Evolutionary conservation across 2,797 vertebrate genomes (phyloP), one percentile per base, ranked within the genome.

Genomic region (Miichthys miiuy): DNA sequence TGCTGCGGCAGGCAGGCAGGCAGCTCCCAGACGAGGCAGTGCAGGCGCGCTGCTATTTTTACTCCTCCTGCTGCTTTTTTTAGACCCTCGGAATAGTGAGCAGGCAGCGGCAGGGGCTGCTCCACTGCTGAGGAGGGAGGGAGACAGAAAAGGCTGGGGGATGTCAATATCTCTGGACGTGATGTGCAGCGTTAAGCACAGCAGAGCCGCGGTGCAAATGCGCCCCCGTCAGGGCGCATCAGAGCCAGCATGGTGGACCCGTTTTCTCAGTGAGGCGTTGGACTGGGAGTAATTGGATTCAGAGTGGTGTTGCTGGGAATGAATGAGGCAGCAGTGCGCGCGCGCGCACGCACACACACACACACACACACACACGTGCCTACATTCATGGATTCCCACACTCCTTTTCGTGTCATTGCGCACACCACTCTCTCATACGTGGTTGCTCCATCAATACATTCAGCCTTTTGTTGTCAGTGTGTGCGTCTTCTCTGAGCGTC

Each of bases 11-110:
- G 93, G 85, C 86, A 88, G 79, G 83, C 83, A 83, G 84, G 91
- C 90, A 88, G 88, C 87, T 95, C 93, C 95, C 96, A 98, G 97
- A 98, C 96, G 94, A 96, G 95, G 96, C 96, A 97, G 96, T 95
- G 94, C 95, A 93, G 80, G 88, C 88, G 86, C 82, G 76, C 93
- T 96, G 94, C 96, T 99, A 98, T 99, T 99, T 99, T 98, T 99
- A 99, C 96, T 97, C 92, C 94, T 93, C 90, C 78, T 93, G 95
- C 96, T 97, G 96, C 97, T 97, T 97, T 99, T 98, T 99, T 98
- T 99, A 98, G 97, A 91, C 96, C 92, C 92, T 93, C 89, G 89
- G 93, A 97, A 97, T 97, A 97, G 97, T 97, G 96, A 97, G 96
- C 94, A 95, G 96, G 90, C 86, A 86, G 91, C 78, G 83, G 89